Base-by-base conservation (phyloP, 2,888 invertebrate species). In the Punctoribates punctum region DNA sequence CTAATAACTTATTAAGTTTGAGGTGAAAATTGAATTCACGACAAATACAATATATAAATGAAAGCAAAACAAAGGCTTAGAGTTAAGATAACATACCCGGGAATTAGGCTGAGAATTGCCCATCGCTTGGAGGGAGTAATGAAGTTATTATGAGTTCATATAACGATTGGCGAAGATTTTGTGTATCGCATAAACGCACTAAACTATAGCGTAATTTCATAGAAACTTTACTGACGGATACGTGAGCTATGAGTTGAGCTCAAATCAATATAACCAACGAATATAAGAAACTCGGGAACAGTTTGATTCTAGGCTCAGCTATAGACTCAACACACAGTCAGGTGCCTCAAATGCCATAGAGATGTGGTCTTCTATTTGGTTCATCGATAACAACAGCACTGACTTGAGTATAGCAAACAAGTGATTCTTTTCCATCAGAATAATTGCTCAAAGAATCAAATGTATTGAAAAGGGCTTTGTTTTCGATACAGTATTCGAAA, bases 101-200 rank as follows among this genome's bases (percentile, higher is more conserved):
- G 48, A 15, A 48, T 48, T 48, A 13, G 8, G 8, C 48, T 15
- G 48, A 48, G 48, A 48, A 48, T 48, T 48, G 48, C 48, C 48
- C 48, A 48, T 48, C 48, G 48, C 48, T 48, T 48, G 13, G 15
- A 17, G 13, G 8, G 17, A 13, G 13, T 48, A 48, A 48, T 48
- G 48, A 48, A 48, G 48, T 48, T 48, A 48, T 48, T 48, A 48
- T 48, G 48, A 48, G 48, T 48, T 48, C 48, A 48, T 48, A 48
- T 48, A 48, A 48, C 15, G 48, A 48, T 15, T 15, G 48, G 48
- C 17, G 17, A 48, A 17, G 17, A 48, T 48, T 48, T 48, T 48
- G 48, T 48, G 48, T 48, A 48, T 48, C 48, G 48, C 48, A 48
- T 48, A 48, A 15, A 48, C 13, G 48, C 17, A 48, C 15, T 48